These are phyloP conservation scores for Lasioglossum malachurum DNA, from an alignment of 2,888 invertebrate species.

Conservation along the genomic window DNA sequence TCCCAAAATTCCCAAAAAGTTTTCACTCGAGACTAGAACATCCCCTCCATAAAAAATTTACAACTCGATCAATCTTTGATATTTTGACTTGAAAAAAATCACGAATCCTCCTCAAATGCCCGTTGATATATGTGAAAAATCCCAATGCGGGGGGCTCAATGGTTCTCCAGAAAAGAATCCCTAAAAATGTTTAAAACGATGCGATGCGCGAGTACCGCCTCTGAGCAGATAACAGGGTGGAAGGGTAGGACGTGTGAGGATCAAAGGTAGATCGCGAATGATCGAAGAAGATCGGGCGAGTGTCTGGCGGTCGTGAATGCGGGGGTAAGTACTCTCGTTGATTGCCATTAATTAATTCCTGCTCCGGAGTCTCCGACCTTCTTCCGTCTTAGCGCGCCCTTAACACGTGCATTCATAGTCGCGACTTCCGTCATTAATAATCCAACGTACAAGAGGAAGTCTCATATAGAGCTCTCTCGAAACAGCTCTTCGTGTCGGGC, in stretches of 20 bases:
- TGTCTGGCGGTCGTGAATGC: conserved; percentile 42
- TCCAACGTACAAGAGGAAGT: conserved; percentile 7
- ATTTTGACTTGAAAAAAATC: no score
- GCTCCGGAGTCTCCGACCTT: conserved; percentile 57
- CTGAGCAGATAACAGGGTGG: background rate
- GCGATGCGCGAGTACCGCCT: background rate
- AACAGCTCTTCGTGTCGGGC: background rate
- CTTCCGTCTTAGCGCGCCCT: conserved; percentile 56
- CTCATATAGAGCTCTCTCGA: background rate
- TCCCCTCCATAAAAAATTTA: no score
- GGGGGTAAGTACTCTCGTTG: conserved; percentile 60
- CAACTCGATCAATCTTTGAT: no score
- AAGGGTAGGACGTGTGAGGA: background rate
- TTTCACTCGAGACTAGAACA: background rate
- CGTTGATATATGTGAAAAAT: background rate
- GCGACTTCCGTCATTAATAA: conserved; percentile 58
- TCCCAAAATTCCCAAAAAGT: background rate
- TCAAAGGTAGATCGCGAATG: conserved; percentile 5
- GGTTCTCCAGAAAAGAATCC: background rate
- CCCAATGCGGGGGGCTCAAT: accelerated
- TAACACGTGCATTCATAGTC: conserved; percentile 44
- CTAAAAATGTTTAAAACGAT: background rate
- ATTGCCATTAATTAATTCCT: conserved; percentile 71
- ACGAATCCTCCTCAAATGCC: accelerated
- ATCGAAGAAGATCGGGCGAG: conserved; percentile 20